These are phyloP conservation scores for Pachymerium ferrugineum DNA, from an alignment of 2,888 invertebrate species.

Conservation along the genomic window DNA sequence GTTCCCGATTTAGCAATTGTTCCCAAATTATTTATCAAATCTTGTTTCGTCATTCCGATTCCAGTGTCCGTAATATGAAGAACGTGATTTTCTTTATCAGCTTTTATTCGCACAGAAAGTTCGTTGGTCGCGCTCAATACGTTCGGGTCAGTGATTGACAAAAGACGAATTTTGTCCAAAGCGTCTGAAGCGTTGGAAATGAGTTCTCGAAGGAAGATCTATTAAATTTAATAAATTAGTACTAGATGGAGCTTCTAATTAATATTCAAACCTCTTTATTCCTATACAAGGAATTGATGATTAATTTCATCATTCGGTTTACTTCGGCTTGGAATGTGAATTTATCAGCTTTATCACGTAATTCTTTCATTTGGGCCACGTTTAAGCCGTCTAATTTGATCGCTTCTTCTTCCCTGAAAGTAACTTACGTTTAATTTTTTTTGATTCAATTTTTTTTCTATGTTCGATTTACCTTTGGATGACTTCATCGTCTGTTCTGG, in stretches of 20 bases:
- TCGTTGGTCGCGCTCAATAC: slow-evolving; percentile 75
- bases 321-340: slow-evolving; percentile 96
- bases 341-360: slow-evolving; percentile 81
- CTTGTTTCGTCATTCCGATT: slow-evolving; percentile 92
- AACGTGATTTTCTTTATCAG: slow-evolving; percentile 84
- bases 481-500: slow-evolving; percentile 89
- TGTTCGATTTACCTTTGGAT: slow-evolving; percentile 57
- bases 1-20: slow-evolving; percentile 98
- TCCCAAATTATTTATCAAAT: slow-evolving; percentile 91
- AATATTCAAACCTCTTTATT: slow-evolving; percentile 82
- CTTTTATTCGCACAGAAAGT: slow-evolving; percentile 81
- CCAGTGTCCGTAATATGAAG: slow-evolving; percentile 95
- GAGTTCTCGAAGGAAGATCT: slow-evolving; percentile 93
- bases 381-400: slow-evolving; percentile 92
- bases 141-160: slow-evolving; percentile 79
- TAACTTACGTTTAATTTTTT: too few relatives aligned
- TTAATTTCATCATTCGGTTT: slow-evolving; percentile 99
- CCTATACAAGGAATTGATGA: slow-evolving; percentile 97
- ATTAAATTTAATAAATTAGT: slow-evolving; percentile 41
- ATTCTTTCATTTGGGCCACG: slow-evolving; percentile 86
- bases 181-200: slow-evolving; percentile 99
- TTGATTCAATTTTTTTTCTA: background rate
- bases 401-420: slow-evolving; percentile 82
- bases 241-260: background rate
- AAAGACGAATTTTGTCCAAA: slow-evolving; percentile 90